phyloP scores from a whole-genome alignment of 2,888 invertebrate species.

The Leptinotarsa juncta region DNA sequence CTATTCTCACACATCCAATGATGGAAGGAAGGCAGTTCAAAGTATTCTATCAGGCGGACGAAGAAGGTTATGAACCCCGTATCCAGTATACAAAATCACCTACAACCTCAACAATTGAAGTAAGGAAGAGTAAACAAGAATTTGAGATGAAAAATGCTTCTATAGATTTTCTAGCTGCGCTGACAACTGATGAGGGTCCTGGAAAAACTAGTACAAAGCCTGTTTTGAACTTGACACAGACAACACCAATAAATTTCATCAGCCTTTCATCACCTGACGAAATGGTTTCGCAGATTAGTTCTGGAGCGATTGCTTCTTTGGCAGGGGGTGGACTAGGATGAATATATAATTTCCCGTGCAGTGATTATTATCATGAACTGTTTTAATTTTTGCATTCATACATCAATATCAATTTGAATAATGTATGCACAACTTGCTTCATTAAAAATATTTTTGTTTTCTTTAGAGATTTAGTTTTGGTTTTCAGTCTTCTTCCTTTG shows the following conservation, averaged over 20 bases:
- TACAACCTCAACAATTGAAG: not conserved
- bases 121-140: not conserved
- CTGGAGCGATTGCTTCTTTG: constrained; percentile 59
- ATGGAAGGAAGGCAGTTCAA: constrained; percentile 65
- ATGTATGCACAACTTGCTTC: no score
- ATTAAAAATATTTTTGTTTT: no score
- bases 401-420: not conserved
- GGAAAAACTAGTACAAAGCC: not conserved
- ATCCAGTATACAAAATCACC: not conserved
- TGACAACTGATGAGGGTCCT: not conserved
- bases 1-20: constrained; percentile 65
- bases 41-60: constrained; percentile 66
- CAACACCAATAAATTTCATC: no score
- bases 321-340: constrained; percentile 56
- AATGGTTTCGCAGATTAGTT: constrained; percentile 48
- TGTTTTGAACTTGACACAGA: no score
- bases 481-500: no score
- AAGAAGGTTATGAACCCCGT: constrained; percentile 56
- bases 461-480: no score
- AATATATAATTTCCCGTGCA: not conserved
- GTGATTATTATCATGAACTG: no score
- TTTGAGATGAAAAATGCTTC: not conserved
- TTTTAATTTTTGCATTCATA: no score
- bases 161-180: not conserved
- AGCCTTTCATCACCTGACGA: not conserved